Evolutionary conservation across 2,113 vertebrate genomes (phyloP), one percentile per base, ranked within the genome.

Genomic region (Paedocypris sp.): DNA sequence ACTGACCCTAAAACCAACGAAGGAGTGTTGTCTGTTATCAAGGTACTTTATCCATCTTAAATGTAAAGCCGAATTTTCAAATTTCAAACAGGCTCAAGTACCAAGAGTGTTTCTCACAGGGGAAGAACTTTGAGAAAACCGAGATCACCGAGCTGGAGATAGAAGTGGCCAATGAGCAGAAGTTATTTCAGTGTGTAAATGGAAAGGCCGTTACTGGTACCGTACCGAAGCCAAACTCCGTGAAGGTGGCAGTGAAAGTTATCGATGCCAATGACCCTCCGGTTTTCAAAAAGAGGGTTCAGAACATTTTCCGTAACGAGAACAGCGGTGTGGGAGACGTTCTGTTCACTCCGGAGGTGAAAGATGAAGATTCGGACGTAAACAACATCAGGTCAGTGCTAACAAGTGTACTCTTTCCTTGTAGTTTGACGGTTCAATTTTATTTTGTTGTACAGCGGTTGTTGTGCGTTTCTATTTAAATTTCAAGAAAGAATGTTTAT

Each of bases 1-100:
- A 88, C 87, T 0, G 87, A 96, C 69, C 80, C 80, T 0, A 8
- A 60, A 9, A 89, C 86, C 42, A 91, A 88, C 6, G 84, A 89
- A 15, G 90, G 89, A 1, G 60, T 92, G 41, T 35, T 92, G 25
- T 81, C 57, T 7, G 45, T 92, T 8, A 31, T 85, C 28, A 79
- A 91, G 89, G 90, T 90, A n/a, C n/a, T n/a, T n/a, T n/a, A n/a
- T n/a, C n/a, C n/a, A n/a, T n/a, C n/a, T n/a, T n/a, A 83, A 58
- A 36, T 16, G 3, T 32, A 12, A 5, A n/a, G n/a, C n/a, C n/a
- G n/a, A n/a, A n/a, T n/a, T n/a, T 28, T 8, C 3, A 41, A 16
- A 28, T 41, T 54, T 54, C 7, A 10, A 10, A 25, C 32, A 36
- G n/a, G n/a, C n/a, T n/a, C n/a, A n/a, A n/a, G n/a, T n/a, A n/a